phyloP scores from a whole-genome alignment of 1,140 invertebrate species.

The Drosophila orosa region DNA sequence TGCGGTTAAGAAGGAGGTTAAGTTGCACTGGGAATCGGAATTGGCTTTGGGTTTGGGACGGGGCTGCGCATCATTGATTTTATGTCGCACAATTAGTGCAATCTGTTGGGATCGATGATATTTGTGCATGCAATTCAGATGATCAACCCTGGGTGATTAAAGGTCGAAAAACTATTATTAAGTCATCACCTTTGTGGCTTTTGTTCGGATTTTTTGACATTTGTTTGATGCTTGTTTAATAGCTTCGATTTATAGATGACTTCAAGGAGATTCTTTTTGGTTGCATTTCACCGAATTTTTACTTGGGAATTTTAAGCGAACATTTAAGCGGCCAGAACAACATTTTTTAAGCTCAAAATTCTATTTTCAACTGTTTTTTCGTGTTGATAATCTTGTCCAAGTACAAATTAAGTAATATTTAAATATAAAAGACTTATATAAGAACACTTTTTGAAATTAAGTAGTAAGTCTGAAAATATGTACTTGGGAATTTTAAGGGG shows the following conservation, averaged over 20 bases:
- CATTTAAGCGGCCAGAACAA: too few relatives aligned
- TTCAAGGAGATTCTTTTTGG: neutral
- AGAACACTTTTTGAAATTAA: too few relatives aligned
- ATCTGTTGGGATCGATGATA: conserved; percentile 34
- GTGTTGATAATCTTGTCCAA: too few relatives aligned
- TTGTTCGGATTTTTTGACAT: neutral
- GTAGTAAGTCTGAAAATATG: too few relatives aligned
- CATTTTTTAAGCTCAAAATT: too few relatives aligned
- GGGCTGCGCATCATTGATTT: conserved; percentile 57
- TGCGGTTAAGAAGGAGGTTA: conserved; percentile 54
- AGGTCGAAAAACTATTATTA: conserved; percentile 3
- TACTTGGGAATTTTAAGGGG: neutral
- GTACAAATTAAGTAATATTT: too few relatives aligned
- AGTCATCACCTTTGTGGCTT: neutral
- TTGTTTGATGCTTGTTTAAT: neutral
- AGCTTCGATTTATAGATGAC: neutral
- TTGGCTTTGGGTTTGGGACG: conserved; percentile 6
- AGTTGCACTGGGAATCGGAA: conserved; percentile 30
- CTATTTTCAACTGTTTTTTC: too few relatives aligned
- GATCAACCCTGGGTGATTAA: conserved; percentile 15
- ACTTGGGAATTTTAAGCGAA: too few relatives aligned
- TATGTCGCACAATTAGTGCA: conserved; percentile 54
- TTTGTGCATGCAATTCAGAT: neutral
- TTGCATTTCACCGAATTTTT: neutral
- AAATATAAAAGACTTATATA: too few relatives aligned